A percentile compares a stretch with the other conserved stretches of the same genome.
These are phyloP conservation scores for Empidonax alnorum DNA, from an alignment of 2,113 vertebrate genomes.

Conservation along the genomic window DNA sequence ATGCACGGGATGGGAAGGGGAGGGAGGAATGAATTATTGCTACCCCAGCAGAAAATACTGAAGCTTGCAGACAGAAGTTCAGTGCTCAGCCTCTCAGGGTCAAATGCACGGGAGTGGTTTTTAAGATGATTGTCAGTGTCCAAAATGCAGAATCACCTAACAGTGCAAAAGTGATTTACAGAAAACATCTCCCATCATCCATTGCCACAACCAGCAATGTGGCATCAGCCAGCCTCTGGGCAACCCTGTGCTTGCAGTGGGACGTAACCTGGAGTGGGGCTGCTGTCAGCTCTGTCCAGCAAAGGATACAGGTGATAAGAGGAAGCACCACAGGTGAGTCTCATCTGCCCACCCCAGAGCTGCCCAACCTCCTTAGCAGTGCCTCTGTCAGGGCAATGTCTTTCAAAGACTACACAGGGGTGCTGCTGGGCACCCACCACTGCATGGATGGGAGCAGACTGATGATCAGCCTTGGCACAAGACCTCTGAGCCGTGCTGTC, in stretches of 20 bases:
- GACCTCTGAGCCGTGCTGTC: not conserved
- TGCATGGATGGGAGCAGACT: accelerated
- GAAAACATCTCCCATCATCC: not conserved
- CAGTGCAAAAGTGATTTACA: not conserved
- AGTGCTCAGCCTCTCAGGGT: not conserved
- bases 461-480: not conserved
- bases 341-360: not conserved
- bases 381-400: not conserved
- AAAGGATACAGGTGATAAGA: not conserved
- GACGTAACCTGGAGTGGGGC: not conserved
- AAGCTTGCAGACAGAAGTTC: not conserved
- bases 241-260: not conserved
- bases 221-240: not conserved
- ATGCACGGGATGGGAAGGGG: accelerated
- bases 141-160: not conserved
- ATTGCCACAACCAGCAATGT: not conserved
- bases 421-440: not conserved
- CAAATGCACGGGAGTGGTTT: not conserved
- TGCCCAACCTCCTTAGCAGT: not conserved
- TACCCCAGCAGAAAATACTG: not conserved
- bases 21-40: not conserved
- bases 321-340: not conserved
- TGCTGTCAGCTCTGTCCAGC: not conserved
- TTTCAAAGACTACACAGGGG: not conserved
- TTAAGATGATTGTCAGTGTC: not conserved